phyloP scores from a whole-genome alignment of 2,113 vertebrate species.

The Nycticryphes semicollaris region DNA sequence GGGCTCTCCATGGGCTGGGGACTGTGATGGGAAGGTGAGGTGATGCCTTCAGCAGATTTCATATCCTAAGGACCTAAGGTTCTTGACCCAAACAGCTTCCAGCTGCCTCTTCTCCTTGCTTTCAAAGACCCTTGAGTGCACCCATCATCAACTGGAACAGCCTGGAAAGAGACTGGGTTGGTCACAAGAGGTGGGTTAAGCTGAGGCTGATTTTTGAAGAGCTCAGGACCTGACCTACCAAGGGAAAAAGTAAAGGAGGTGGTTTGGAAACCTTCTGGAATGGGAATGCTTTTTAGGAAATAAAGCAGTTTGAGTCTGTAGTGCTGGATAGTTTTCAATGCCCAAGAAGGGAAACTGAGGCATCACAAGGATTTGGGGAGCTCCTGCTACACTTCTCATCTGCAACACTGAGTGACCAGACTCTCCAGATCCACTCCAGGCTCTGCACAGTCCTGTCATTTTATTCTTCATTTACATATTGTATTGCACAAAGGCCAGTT shows the following conservation, averaged over 20 bases:
- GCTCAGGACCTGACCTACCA: no score
- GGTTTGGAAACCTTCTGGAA: neutral
- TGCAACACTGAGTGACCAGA: neutral
- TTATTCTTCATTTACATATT: neutral
- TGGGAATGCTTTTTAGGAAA: neutral
- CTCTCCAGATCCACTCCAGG: neutral
- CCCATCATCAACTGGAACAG: no score
- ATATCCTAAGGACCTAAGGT: neutral
- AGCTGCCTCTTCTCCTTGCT: neutral
- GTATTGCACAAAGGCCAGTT: neutral
- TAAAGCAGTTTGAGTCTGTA: neutral
- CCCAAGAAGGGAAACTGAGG: neutral
- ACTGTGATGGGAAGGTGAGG: accelerated
- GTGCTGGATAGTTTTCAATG: neutral
- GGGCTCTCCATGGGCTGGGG: neutral
- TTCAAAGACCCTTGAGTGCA: neutral
- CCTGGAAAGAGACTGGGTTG: neutral
- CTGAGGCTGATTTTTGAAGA: neutral
- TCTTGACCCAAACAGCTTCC: neutral
- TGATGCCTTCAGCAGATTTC: neutral
- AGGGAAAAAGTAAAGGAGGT: neutral
- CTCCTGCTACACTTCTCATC: neutral
- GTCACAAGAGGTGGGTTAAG: neutral
- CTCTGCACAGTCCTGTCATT: neutral
- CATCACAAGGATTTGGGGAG: neutral